Conservation (phyloP, 2,113 vertebrate genomes). For the Chiloscyllium plagiosum region DNA sequence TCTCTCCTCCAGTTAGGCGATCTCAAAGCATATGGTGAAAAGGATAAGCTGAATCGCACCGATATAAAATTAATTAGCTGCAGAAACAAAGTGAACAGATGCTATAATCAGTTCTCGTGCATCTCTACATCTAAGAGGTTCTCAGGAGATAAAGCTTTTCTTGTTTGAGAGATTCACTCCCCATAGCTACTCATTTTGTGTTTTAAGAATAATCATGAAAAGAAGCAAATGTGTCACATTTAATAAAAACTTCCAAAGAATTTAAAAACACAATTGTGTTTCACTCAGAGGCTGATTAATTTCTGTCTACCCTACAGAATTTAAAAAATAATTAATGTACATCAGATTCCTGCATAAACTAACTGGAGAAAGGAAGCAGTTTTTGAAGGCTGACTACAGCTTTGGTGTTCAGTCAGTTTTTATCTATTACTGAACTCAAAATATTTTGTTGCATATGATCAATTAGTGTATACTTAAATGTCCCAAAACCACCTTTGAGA, state of each 20-base stretch:
- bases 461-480: neutral
- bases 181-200: neutral
- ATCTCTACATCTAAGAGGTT: conserved; percentile 1
- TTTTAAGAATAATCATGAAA: conserved; percentile 14
- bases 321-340: neutral
- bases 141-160: neutral
- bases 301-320: neutral
- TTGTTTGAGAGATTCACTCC: neutral
- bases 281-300: conserved; percentile 3
- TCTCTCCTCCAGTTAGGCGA: neutral
- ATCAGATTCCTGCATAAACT: neutral
- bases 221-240: neutral
- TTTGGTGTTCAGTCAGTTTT: neutral
- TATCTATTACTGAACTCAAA: neutral
- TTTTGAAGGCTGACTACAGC: neutral
- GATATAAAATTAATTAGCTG: conserved; percentile 17
- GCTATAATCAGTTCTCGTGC: conserved; percentile 8
- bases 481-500: neutral
- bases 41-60: conserved; percentile 29
- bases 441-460: too few relatives aligned
- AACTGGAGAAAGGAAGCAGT: neutral
- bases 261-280: neutral
- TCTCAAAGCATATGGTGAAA: conserved; percentile 13
- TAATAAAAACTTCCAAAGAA: neutral
- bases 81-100: conserved; percentile 19